Evolutionary conservation across 2,797 vertebrate species (phyloP).

Genomic region (Remorina albescens): DNA sequence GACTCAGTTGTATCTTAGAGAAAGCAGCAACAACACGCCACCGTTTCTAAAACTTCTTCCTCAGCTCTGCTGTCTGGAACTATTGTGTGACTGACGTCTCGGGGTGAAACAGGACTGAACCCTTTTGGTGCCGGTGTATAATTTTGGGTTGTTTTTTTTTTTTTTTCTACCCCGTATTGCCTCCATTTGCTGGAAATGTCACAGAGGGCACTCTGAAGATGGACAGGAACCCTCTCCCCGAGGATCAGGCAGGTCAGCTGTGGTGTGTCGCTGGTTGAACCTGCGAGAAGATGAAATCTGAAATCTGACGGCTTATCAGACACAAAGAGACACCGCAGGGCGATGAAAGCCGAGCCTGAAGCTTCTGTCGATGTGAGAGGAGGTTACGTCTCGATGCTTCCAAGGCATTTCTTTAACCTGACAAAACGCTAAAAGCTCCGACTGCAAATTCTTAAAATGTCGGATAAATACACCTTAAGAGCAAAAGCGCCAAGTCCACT

Average conservation of each 20-base stretch:
- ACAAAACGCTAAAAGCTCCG: background rate
- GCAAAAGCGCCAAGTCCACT: background rate
- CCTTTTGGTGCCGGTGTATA: background rate
- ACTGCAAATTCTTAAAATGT: too few species aligned
- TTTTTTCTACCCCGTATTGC: too few species aligned
- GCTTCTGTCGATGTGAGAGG: background rate
- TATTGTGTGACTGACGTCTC: background rate
- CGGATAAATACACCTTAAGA: constrained; percentile 4
- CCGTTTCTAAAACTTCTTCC: background rate
- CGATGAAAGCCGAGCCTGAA: background rate
- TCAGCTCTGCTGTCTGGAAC: background rate
- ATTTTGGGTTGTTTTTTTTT: background rate
- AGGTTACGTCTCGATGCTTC: background rate
- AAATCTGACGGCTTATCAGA: background rate
- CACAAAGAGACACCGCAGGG: too few species aligned
- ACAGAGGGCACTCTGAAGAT: background rate
- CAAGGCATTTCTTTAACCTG: background rate
- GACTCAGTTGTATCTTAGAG: too few species aligned
- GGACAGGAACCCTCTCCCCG: background rate
- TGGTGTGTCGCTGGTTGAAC: background rate
- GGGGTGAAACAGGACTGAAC: background rate
- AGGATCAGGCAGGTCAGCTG: background rate
- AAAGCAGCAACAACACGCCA: background rate
- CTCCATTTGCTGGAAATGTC: background rate
- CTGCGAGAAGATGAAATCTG: background rate